Evolutionary conservation across 2,113 vertebrate genomes (phyloP).

Genomic region (Elgaria multicarinata): DNA sequence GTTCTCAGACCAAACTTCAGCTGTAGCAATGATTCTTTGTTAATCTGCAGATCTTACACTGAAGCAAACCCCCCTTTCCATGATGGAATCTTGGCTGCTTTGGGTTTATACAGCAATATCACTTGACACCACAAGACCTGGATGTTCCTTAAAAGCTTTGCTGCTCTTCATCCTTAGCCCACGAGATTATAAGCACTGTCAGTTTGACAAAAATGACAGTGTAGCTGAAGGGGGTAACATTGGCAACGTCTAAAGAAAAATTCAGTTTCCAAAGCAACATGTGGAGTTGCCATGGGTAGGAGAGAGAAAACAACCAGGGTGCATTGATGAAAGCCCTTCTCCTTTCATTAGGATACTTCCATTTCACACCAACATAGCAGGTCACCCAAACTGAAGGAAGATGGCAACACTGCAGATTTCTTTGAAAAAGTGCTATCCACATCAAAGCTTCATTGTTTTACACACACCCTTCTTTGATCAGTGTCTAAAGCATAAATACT

Average conservation of each 20-base stretch:
- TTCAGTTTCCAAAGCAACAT: background rate
- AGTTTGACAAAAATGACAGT: background rate
- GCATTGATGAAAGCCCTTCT: background rate
- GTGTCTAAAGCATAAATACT: conserved; percentile 17
- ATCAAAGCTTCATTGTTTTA: background rate
- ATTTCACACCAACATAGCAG: background rate
- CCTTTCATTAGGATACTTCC: background rate
- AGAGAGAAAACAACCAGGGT: background rate
- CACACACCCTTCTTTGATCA: conserved; percentile 26
- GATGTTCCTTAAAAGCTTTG: rapidly evolving
- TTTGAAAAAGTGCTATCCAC: background rate
- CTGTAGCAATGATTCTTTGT: background rate
- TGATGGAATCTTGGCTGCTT: background rate
- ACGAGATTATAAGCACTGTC: background rate
- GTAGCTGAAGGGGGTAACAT: background rate
- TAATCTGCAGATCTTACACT: background rate
- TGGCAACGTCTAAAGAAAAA: background rate
- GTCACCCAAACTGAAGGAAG: background rate
- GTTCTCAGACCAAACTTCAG: background rate
- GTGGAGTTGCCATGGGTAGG: background rate
- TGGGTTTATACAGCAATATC: background rate
- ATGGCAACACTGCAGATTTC: background rate
- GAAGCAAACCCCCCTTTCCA: background rate
- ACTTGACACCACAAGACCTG: rapidly evolving
- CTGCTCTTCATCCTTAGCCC: background rate